phyloP scores from a whole-genome alignment of 2,797 vertebrate genomes.

The Rhynchonycteris naso region DNA sequence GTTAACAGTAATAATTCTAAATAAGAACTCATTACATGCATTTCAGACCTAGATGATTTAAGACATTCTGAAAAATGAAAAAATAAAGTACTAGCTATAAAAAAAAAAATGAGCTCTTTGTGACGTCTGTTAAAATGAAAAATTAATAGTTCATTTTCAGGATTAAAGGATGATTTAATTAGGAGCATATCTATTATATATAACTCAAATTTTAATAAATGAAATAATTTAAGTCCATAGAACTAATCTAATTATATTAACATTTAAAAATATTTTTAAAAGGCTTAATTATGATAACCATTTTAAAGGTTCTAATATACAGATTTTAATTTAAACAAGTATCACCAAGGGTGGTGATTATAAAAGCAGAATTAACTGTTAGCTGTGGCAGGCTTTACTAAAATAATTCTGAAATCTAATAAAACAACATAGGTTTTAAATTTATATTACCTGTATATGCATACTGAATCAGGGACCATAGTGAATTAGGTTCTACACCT shows the following conservation, averaged over 20 bases:
- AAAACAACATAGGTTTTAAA: background rate
- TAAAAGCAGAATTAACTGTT: constrained; percentile 3
- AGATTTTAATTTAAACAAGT: constrained; percentile 38
- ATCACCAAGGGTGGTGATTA: background rate
- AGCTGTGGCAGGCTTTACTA: background rate
- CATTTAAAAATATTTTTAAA: constrained; percentile 50
- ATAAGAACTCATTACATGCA: background rate
- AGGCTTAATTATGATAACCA: constrained; percentile 19
- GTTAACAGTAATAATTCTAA: constrained; percentile 46
- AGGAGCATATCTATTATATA: constrained; percentile 10
- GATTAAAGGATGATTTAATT: constrained; percentile 48
- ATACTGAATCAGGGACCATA: constrained; percentile 98
- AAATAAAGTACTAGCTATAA: background rate
- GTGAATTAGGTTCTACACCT: constrained; percentile 95
- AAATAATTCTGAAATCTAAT: constrained; percentile 51
- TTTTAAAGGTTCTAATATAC: constrained; percentile 45
- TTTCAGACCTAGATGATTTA: constrained; percentile 41
- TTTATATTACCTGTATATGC: constrained; percentile 95
- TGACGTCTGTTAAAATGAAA: constrained; percentile 49
- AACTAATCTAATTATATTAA: background rate
- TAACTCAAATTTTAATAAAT: constrained; percentile 40
- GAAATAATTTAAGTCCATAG: background rate
- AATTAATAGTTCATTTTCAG: constrained; percentile 15
- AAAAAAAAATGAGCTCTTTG: background rate
- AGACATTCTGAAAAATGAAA: constrained; percentile 25